Conservation (phyloP, 2,113 vertebrate genomes). For the Choloepus hoffmanni region DNA sequence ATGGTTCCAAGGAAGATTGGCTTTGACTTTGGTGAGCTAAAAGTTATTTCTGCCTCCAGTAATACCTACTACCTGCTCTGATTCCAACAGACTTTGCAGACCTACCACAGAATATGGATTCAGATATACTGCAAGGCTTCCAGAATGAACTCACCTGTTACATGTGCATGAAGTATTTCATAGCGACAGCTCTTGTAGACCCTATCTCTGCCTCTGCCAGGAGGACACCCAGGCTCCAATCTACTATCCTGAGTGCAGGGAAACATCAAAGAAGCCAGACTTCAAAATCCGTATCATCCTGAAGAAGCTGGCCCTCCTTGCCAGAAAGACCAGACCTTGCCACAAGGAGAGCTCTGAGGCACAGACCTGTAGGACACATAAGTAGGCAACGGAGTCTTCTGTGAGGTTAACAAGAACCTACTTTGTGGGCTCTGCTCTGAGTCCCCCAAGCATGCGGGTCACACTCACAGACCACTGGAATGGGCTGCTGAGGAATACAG, state of each 20-base stretch:
- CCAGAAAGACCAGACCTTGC: neutral
- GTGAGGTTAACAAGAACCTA: neutral
- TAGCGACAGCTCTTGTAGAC: constrained; percentile 3
- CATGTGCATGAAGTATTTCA: neutral
- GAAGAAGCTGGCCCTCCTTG: neutral
- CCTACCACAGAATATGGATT: neutral
- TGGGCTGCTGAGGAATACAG: neutral
- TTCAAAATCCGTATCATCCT: neutral
- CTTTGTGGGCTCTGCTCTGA: neutral
- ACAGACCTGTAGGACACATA: neutral
- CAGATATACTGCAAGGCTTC: neutral
- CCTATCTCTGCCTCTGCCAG: neutral
- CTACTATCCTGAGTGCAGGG: too few relatives aligned
- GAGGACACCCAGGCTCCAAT: accelerated
- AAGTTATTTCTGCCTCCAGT: too few relatives aligned
- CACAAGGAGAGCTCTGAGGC: accelerated
- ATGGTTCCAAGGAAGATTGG: too few relatives aligned
- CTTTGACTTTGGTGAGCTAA: too few relatives aligned
- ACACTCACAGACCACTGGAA: neutral
- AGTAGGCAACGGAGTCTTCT: neutral
- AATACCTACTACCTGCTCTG: too few relatives aligned
- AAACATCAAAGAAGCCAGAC: neutral
- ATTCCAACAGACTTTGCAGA: too few relatives aligned
- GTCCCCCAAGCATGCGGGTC: neutral
- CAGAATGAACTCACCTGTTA: neutral